Conservation (phyloP, 2,888 invertebrate species). For the Drosophila formosana region DNA sequence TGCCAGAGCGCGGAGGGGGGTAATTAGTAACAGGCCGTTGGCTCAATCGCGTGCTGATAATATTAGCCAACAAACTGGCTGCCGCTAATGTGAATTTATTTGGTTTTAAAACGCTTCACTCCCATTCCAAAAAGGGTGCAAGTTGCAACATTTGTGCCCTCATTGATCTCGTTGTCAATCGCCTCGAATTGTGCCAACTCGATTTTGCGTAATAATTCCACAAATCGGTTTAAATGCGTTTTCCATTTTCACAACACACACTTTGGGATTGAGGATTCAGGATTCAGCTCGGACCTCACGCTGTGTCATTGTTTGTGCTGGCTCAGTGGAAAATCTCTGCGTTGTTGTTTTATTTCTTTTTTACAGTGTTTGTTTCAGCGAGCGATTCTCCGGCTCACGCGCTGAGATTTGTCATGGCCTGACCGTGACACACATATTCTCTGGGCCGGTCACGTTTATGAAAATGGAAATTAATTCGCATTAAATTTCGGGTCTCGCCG, state of each 20-base stretch:
- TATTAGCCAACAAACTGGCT: conserved; percentile 35
- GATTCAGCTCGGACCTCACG: conserved; percentile 45
- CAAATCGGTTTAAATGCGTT: conserved; percentile 65
- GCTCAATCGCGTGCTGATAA: conserved; percentile 76
- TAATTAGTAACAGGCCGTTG: conserved; percentile 77
- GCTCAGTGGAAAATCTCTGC: conserved; percentile 40
- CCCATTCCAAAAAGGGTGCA: conserved; percentile 24
- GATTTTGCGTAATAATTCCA: conserved; percentile 76
- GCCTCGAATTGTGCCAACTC: conserved; percentile 47
- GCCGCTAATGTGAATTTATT: conserved; percentile 64
- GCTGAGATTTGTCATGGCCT: conserved; percentile 70
- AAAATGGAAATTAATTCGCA: conserved; percentile 73
- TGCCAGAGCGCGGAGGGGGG: conserved; percentile 33
- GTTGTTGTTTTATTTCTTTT: not conserved
- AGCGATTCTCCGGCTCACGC: conserved; percentile 68
- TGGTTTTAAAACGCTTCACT: conserved; percentile 38
- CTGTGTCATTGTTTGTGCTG: conserved; percentile 57
- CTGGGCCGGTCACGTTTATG: conserved; percentile 54
- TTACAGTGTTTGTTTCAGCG: conserved; percentile 9
- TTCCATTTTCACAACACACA: conserved; percentile 23
- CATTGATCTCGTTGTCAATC: conserved; percentile 15
- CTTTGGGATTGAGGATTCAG: conserved; percentile 4
- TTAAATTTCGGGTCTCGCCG: conserved; percentile 59
- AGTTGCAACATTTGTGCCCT: not conserved
- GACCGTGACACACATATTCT: conserved; percentile 70